A percentile compares a stretch with the other conserved stretches of the same genome.
phyloP scores from a whole-genome alignment of 2,888 invertebrate genomes.

The Euplagia quadripunctaria region DNA sequence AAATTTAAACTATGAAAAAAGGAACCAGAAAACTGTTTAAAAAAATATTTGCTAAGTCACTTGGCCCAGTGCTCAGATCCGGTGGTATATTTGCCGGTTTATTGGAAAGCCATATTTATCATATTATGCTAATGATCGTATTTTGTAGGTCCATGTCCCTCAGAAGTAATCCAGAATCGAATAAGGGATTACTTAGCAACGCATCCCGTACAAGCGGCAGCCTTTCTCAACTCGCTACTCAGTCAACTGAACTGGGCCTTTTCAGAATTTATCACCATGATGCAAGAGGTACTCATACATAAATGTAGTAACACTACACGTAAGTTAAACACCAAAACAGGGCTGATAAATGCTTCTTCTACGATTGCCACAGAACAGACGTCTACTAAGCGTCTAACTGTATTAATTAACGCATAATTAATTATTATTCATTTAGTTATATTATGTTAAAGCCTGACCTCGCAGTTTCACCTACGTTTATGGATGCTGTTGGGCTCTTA shows the following conservation, averaged over 20 bases:
- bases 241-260: slow-evolving; percentile 96
- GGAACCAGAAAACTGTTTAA: too few relatives aligned
- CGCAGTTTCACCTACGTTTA: not conserved
- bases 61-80: too few relatives aligned
- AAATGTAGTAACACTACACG: not conserved
- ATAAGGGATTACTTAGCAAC: slow-evolving; percentile 88
- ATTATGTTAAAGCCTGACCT: not conserved
- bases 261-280: slow-evolving; percentile 94
- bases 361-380: not conserved
- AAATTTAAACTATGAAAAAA: too few relatives aligned
- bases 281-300: slow-evolving; percentile 89
- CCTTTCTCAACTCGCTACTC: slow-evolving; percentile 92
- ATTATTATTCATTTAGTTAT: not conserved
- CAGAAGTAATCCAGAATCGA: slow-evolving; percentile 89
- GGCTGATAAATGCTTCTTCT: not conserved
- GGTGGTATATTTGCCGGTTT: too few relatives aligned
- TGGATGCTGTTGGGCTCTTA: not conserved
- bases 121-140: not conserved
- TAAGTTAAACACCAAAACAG: not conserved
- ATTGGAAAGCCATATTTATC: not conserved
- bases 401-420: not conserved
- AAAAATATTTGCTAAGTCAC: too few relatives aligned
- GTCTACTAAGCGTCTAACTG: not conserved
- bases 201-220: slow-evolving; percentile 89
- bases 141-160: slow-evolving; percentile 89